Evolutionary conservation across 2,888 invertebrate species (phyloP).

Genomic region (Drosophila sordidapex): DNA sequence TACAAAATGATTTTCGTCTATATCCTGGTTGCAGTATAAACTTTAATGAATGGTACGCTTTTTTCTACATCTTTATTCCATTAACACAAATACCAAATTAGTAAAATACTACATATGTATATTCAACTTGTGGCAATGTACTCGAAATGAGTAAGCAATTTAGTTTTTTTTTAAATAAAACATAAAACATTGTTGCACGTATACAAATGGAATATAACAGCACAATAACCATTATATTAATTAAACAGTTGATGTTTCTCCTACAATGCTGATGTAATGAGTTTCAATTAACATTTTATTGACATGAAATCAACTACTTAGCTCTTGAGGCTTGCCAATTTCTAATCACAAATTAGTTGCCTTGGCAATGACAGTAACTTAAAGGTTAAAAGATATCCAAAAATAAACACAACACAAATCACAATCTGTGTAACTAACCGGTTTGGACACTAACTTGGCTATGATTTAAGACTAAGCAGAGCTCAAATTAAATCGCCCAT

Average conservation of each 20-base stretch:
- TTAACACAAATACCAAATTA: neutral
- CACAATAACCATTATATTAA: neutral
- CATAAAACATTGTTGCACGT: neutral
- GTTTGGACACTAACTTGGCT: constrained; percentile 27
- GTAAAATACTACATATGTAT: neutral
- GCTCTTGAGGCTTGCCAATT: neutral
- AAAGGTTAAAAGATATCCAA: constrained; percentile 31
- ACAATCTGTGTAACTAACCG: constrained; percentile 36
- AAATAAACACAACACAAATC: constrained; percentile 2
- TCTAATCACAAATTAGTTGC: constrained; percentile 15
- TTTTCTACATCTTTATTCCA: neutral
- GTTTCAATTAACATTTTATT: constrained; percentile 43
- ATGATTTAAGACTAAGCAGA: constrained; percentile 40
- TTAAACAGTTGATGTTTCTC: constrained; percentile 1
- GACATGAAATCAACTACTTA: constrained; percentile 29
- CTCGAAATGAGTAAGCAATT: neutral
- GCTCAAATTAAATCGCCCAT: constrained; percentile 30
- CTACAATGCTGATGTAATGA: constrained; percentile 30
- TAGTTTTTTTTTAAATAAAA: neutral
- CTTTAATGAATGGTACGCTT: neutral
- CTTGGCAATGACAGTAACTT: constrained; percentile 37
- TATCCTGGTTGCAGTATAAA: neutral
- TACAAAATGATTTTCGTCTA: neutral
- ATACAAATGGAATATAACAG: neutral
- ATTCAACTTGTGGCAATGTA: neutral